phyloP scores from a whole-genome alignment of 2,888 invertebrate species.

The Hetaerina titia region DNA sequence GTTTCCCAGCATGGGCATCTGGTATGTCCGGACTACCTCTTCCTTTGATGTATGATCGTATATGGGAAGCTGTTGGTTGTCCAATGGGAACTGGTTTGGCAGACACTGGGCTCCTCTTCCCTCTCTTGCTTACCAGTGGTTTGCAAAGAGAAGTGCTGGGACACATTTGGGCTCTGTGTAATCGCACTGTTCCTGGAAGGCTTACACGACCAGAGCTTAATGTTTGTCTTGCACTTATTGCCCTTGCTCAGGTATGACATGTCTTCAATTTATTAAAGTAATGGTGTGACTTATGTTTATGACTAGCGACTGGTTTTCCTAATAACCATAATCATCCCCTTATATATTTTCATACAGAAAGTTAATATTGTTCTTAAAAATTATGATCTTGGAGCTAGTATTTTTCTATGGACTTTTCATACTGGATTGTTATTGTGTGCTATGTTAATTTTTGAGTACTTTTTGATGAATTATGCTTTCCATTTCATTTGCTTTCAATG shows the following conservation, averaged over 20 bases:
- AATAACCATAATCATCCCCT: too few relatives aligned
- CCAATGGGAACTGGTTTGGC: slow-evolving; percentile 74
- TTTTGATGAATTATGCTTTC: neutral
- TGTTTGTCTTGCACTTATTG: slow-evolving; percentile 77
- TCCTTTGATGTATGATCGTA: slow-evolving; percentile 76
- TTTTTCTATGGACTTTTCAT: neutral
- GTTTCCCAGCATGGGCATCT: slow-evolving; percentile 43
- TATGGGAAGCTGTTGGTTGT: slow-evolving; percentile 76
- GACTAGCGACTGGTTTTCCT: too few relatives aligned
- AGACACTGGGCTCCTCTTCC: slow-evolving; percentile 77
- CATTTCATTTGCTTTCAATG: slow-evolving; percentile 32
- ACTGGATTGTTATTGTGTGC: neutral
- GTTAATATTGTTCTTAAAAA: too few relatives aligned
- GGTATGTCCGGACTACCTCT: slow-evolving; percentile 71
- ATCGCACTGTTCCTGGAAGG: slow-evolving; percentile 77
- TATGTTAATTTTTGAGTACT: neutral
- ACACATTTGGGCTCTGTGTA: slow-evolving; percentile 78
- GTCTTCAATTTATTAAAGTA: slow-evolving; percentile 72
- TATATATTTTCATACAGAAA: too few relatives aligned
- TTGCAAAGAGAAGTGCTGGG: slow-evolving; percentile 78
- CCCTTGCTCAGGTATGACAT: slow-evolving; percentile 77
- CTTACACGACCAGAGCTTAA: slow-evolving; percentile 78
- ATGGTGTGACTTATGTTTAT: neutral
- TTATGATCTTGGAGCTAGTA: too few relatives aligned
- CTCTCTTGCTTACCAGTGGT: slow-evolving; percentile 77